These are phyloP conservation scores for Lanius ludovicianus DNA, from an alignment of 2,113 vertebrate species.

Conservation along the genomic window DNA sequence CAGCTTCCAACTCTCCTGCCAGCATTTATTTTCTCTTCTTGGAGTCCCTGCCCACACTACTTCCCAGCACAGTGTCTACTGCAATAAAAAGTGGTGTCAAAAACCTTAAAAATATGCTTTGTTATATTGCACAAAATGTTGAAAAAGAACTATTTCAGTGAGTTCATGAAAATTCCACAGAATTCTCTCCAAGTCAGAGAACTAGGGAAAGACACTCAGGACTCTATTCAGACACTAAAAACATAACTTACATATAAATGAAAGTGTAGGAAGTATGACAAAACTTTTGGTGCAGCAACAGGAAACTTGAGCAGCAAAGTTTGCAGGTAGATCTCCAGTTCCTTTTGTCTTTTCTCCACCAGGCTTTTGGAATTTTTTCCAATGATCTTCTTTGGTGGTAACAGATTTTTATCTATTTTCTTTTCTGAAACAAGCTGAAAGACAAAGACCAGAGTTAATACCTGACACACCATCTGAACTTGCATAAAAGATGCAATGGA, in stretches of 20 bases:
- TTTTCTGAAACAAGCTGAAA: conserved; percentile 87
- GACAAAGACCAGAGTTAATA: conserved; percentile 23
- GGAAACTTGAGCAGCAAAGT: conserved; percentile 87
- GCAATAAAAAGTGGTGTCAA: background rate
- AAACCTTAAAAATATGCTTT: background rate
- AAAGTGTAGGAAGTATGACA: conserved; percentile 89
- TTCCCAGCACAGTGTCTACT: background rate
- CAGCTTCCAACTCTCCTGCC: background rate
- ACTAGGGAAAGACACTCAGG: background rate
- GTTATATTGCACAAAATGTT: background rate
- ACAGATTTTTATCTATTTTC: conserved; percentile 88
- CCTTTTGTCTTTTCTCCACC: conserved; percentile 93
- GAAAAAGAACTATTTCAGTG: background rate
- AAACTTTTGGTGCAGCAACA: conserved; percentile 79
- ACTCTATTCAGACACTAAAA: background rate
- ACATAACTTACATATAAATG: conserved; percentile 90
- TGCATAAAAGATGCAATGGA: background rate
- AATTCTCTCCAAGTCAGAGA: background rate
- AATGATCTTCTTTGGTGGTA: conserved; percentile 97
- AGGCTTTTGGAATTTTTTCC: conserved; percentile 96
- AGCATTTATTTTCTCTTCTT: background rate
- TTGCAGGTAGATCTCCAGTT: conserved; percentile 93
- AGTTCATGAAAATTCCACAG: background rate
- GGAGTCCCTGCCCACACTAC: background rate
- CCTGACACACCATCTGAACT: background rate